Conservation (phyloP, 1,140 invertebrate genomes). For the Hylyphantes graminicola region DNA sequence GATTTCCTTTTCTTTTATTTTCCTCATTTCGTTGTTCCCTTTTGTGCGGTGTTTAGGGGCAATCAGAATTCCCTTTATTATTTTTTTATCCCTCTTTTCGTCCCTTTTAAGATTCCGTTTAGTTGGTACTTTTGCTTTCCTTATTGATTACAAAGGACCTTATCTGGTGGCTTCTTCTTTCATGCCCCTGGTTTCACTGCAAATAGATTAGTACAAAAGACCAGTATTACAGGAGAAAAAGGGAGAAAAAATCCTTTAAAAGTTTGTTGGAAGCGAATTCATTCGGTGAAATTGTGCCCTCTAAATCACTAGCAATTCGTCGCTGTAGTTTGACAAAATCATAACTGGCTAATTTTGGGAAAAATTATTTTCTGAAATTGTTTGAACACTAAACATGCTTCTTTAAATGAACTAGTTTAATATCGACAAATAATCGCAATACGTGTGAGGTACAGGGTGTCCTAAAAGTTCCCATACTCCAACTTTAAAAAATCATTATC, state of each 20-base stretch:
- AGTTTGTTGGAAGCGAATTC: constrained; percentile 27
- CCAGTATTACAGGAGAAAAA: no score
- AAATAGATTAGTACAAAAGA: constrained; percentile 54
- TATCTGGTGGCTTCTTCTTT: constrained; percentile 32
- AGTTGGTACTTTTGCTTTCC: constrained; percentile 47
- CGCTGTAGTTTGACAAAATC: no score
- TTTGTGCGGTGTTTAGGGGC: constrained; percentile 55
- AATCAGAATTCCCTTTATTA: constrained; percentile 33
- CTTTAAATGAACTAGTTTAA: no score
- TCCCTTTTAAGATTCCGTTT: neutral
- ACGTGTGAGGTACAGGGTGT: no score
- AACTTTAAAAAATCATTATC: no score
- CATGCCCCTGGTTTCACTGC: neutral
- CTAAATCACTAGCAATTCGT: neutral
- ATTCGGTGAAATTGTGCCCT: constrained; percentile 27
- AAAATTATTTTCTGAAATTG: no score
- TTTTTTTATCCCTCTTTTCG: constrained; percentile 1
- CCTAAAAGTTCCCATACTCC: no score
- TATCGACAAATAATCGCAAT: no score
- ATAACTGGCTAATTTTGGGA: no score
- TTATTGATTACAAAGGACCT: constrained; percentile 51
- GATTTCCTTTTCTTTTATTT: constrained; percentile 17
- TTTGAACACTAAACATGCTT: no score
- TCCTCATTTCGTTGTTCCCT: constrained; percentile 42
- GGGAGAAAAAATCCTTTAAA: neutral